Base-by-base conservation (phyloP, 2,888 invertebrate species). In the Stenotaenia linearis region DNA sequence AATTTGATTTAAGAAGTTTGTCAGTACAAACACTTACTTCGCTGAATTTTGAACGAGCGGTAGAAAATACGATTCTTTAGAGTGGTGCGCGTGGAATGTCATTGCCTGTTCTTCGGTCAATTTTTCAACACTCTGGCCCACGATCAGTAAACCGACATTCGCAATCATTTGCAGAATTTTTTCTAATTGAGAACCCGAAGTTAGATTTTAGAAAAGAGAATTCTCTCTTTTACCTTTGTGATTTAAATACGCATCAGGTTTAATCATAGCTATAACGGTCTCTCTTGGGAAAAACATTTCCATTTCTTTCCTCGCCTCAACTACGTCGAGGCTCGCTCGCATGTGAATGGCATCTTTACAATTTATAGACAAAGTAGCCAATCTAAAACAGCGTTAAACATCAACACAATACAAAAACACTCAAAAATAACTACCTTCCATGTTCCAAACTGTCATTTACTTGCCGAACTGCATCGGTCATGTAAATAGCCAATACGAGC, bases 161-260 rank as follows among this genome's bases (percentile, higher is more conserved):
- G 35, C 35, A 18, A 76, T 76, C 32, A 76, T 76, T 76, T 76
- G 35, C 37, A 35, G 9, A 5, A 76, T 76, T 37, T 76, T 76
- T n/a, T 76, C 76, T 76, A n/a, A 10, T 3, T 9, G 23, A n/a
- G 25, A 2, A 75, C 25, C 7, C 5, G 12, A 2, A 56, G 7
- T 45, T 18, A n/a, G n/a, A 45, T 45, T 45, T n/a, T 45, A 10
- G 4, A n/a, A 23, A 18, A n/a, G 5, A 10, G n/a, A 15, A 45
- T 45, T n/a, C 56, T 18, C 2, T 10, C 9, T 6, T 7, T 18
- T 18, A 76, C 76, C 76, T 35, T 30, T 35, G 18, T 76, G 5
- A 5, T 76, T 35, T 2, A 18, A 18, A 18, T 7, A 35, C 1
- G 76, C 76, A 21, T 76, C 37, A 5, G 76, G 76, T 37, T 76